These are phyloP conservation scores for Ameiurus melas DNA, from an alignment of 2,113 vertebrate genomes.

Conservation along the genomic window DNA sequence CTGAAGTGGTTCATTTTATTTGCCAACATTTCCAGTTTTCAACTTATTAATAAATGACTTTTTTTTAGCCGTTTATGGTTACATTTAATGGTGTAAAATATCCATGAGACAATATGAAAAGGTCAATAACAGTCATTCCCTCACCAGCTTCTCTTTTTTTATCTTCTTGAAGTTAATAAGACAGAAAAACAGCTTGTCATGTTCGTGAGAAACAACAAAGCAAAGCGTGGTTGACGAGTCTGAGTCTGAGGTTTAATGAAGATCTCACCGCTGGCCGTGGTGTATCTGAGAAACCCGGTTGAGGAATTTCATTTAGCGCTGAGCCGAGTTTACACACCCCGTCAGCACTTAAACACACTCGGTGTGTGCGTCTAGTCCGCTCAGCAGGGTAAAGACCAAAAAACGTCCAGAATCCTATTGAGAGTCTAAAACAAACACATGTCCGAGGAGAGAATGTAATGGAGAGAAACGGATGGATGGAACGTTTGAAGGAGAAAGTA, in stretches of 20 bases:
- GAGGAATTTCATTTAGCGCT: slow-evolving; percentile 43
- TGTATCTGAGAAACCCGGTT: slow-evolving; percentile 36
- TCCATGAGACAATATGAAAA: not conserved
- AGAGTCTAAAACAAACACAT: slow-evolving; percentile 35
- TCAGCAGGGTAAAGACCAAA: slow-evolving; percentile 26
- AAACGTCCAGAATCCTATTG: not conserved
- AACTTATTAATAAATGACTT: not conserved
- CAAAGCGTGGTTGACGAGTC: slow-evolving; percentile 8
- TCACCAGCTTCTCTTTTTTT: not conserved
- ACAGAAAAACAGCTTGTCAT: not conserved
- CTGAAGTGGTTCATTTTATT: not conserved
- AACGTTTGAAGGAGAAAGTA: slow-evolving; percentile 21
- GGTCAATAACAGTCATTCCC: not conserved
- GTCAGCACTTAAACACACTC: slow-evolving; percentile 39
- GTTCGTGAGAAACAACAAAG: not conserved
- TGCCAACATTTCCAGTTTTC: not conserved
- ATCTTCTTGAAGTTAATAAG: not conserved
- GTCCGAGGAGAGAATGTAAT: slow-evolving; percentile 26
- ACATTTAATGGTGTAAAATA: not conserved
- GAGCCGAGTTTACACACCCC: slow-evolving; percentile 35
- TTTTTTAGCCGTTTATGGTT: not conserved
- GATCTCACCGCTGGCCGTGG: slow-evolving; percentile 12
- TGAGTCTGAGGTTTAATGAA: slow-evolving; percentile 24
- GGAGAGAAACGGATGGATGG: not conserved
- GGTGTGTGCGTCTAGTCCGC: slow-evolving; percentile 12